Evolutionary conservation across 2,888 invertebrate genomes (phyloP).

Genomic region (Microctonus hyperodae): DNA sequence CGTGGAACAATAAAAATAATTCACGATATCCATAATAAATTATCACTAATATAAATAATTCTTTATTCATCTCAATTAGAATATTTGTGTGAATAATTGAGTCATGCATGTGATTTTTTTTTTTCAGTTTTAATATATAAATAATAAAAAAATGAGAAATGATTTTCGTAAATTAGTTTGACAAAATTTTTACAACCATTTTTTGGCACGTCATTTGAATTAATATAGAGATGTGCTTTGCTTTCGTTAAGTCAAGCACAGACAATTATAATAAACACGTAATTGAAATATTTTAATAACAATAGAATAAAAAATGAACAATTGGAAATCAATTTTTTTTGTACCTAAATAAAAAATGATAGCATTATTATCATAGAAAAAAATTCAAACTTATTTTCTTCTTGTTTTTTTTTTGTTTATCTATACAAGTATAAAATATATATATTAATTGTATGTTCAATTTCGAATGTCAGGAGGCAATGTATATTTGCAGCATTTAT

Average conservation of each 20-base stretch:
- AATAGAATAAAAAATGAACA: background rate
- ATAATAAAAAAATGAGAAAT: background rate
- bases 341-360: constrained; percentile 16
- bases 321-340: constrained; percentile 1
- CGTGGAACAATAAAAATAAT: constrained; percentile 15
- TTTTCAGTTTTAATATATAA: background rate
- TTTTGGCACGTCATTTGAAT: background rate
- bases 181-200: background rate
- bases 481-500: constrained; percentile 18
- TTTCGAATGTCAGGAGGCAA: constrained; percentile 12
- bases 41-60: constrained; percentile 31
- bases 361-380: constrained; percentile 17
- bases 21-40: constrained; percentile 13
- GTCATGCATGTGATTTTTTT: background rate
- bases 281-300: background rate
- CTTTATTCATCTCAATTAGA: constrained; percentile 19
- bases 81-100: background rate
- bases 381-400: constrained; percentile 10
- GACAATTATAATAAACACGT: background rate
- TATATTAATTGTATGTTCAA: constrained; percentile 18
- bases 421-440: constrained; percentile 33
- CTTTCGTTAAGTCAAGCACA: background rate
- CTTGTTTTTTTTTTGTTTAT: too few species aligned
- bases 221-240: background rate
- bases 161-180: background rate